Evolutionary conservation across 92 coral and sea anemone genomes (phyloP).

Genomic region (Zoanthus sansibaricus): DNA sequence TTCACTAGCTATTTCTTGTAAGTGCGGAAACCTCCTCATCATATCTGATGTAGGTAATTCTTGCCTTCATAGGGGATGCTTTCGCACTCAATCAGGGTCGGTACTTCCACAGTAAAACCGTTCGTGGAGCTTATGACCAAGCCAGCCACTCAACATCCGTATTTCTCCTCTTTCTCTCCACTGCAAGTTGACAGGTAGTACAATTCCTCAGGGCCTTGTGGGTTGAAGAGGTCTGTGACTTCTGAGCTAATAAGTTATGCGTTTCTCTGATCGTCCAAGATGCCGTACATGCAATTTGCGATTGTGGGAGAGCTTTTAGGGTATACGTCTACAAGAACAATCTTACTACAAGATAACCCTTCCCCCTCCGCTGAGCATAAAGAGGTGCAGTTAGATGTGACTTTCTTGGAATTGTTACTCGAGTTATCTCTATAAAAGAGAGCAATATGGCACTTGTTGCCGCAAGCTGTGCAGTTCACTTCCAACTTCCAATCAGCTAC

Average conservation of each 20-base stretch:
- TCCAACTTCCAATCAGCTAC: neutral
- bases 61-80: neutral
- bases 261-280: neutral
- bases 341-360: neutral
- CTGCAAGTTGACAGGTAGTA: neutral
- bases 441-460: neutral
- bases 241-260: neutral
- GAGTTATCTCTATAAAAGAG: neutral
- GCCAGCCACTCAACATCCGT: neutral
- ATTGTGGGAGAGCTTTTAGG: neutral
- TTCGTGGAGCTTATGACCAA: neutral
- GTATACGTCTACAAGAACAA: neutral
- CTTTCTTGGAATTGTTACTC: neutral
- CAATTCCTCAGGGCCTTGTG: neutral
- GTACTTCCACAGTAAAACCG: neutral
- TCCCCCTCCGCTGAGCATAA: neutral
- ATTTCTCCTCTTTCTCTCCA: neutral
- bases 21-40: slow-evolving; percentile 24
- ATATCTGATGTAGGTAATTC: neutral
- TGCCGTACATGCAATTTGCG: neutral
- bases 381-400: neutral
- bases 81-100: neutral
- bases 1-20: too few species aligned
- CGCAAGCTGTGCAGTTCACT: neutral
- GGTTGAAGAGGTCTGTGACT: neutral